phyloP scores from a whole-genome alignment of 2,113 vertebrate genomes.

The Mustelus asterias region DNA sequence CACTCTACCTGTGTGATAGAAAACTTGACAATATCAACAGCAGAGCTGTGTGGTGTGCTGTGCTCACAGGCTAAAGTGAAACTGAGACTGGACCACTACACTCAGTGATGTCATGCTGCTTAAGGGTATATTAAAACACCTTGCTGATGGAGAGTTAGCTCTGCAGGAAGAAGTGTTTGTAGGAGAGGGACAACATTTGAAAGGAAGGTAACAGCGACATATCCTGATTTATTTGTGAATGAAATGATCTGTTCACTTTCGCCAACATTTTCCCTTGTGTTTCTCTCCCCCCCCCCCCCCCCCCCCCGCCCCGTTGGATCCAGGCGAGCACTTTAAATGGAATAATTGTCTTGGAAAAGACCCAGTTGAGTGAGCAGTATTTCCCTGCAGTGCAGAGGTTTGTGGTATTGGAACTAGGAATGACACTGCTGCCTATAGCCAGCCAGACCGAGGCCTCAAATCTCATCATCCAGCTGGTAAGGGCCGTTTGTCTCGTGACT shows the following conservation, averaged over 20 bases:
- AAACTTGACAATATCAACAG: too few relatives aligned
- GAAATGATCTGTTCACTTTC: not conserved
- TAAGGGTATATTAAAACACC: not conserved
- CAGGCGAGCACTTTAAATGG: constrained; percentile 65
- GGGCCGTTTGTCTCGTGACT: constrained; percentile 37
- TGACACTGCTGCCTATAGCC: constrained; percentile 73
- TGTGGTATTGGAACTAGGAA: constrained; percentile 77
- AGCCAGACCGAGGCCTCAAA: constrained; percentile 73
- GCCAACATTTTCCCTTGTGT: not conserved
- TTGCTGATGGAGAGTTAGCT: not conserved
- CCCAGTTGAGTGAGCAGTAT: constrained; percentile 72
- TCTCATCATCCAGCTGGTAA: constrained; percentile 76
- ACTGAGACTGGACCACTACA: too few relatives aligned
- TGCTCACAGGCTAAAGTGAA: too few relatives aligned
- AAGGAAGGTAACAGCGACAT: not conserved
- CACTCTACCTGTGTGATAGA: too few relatives aligned
- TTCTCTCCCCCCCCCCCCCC: not conserved
- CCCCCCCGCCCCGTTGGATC: not conserved
- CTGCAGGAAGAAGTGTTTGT: too few relatives aligned
- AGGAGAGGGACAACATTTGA: too few relatives aligned
- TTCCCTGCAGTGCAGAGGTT: constrained; percentile 75
- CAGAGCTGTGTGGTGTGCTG: too few relatives aligned
- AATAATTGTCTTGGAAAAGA: constrained; percentile 77
- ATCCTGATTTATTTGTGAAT: not conserved
- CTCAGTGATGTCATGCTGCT: too few relatives aligned